Evolutionary conservation across 2,113 vertebrate species (phyloP), one percentile per base, ranked within the genome.

Genomic region (Anseranas semipalmata): DNA sequence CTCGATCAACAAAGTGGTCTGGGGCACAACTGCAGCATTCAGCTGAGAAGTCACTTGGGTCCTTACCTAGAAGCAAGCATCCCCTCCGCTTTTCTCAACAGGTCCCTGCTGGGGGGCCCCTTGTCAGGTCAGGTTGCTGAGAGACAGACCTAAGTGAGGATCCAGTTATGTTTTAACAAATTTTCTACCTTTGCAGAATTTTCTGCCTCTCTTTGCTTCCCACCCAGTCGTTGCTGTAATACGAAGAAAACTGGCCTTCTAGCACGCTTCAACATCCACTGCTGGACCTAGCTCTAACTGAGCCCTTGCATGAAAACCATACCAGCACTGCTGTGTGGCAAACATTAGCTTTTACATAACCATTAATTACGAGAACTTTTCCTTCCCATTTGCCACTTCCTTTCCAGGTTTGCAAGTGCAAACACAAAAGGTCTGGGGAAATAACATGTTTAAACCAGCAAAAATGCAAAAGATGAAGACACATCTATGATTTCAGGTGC

Each of bases 61-160:
- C 37, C 16, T 85, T 33, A 14, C 50, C 45, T 41, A 59, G 9
- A 10, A 18, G 9, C 21, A 77, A 55, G 25, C 25, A 70, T 33
- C 3, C 80, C 30, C 9, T 35, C 53, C 73, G 19, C 55, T 46
- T 41, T 52, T 19, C 13, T 86, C 9, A 9, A 15, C 13, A 33
- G 32, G 20, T 41, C 11, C 22, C 52, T 43, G 8, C 35, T 72
- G 28, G 30, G 46, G 19, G 11, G 0, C 0, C 4, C 1, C 4
- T 32, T 53, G 50, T 39, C 35, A 0, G 24, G 41, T 86, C 46
- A 55, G 8, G 41, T 74, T 89, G 12, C 46, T 78, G 37, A 63
- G 48, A 67, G 33, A 72, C 71, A 10, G 35, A 75, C 33, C 17
- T 72, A 59, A 46, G 43, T 16, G 43, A 87, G 3, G 16, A 68